Evolutionary conservation across 2,113 vertebrate genomes (phyloP).

Genomic region (Tiliqua scincoides): DNA sequence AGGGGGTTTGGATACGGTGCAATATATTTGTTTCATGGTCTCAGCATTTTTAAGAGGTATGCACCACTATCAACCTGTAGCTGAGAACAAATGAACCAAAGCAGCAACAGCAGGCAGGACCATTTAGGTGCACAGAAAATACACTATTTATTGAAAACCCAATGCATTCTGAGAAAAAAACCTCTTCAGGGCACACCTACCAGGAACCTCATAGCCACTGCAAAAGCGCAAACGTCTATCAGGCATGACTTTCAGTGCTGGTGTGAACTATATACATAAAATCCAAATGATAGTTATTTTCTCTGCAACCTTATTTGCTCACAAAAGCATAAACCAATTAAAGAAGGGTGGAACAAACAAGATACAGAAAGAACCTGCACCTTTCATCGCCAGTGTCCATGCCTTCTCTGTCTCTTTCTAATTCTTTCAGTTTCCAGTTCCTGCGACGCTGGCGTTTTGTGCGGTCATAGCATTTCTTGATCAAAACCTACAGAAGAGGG

Average conservation of each 20-base stretch:
- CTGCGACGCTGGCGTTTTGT: constrained; percentile 85
- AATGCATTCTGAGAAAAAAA: too few relatives aligned
- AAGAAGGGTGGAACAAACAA: neutral
- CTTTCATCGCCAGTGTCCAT: constrained; percentile 89
- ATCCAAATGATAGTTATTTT: neutral
- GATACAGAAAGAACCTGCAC: constrained; percentile 63
- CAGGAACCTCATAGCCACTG: too few relatives aligned
- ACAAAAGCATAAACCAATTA: neutral
- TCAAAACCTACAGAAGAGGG: constrained; percentile 81
- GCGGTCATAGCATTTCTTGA: constrained; percentile 96
- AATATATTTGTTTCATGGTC: neutral
- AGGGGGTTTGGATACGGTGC: neutral
- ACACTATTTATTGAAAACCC: too few relatives aligned
- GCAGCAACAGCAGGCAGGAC: too few relatives aligned
- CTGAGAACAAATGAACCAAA: too few relatives aligned
- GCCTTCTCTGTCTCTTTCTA: constrained; percentile 86
- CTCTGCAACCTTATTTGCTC: neutral
- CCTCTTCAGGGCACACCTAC: too few relatives aligned
- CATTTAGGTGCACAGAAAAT: too few relatives aligned
- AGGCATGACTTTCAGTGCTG: neutral
- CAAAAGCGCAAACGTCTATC: too few relatives aligned
- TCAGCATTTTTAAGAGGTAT: neutral
- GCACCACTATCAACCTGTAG: too few relatives aligned
- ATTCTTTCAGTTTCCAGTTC: constrained; percentile 95
- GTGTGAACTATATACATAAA: neutral